Evolutionary conservation across 1,140 invertebrate genomes (phyloP).

Genomic region (Ectropis grisescens): DNA sequence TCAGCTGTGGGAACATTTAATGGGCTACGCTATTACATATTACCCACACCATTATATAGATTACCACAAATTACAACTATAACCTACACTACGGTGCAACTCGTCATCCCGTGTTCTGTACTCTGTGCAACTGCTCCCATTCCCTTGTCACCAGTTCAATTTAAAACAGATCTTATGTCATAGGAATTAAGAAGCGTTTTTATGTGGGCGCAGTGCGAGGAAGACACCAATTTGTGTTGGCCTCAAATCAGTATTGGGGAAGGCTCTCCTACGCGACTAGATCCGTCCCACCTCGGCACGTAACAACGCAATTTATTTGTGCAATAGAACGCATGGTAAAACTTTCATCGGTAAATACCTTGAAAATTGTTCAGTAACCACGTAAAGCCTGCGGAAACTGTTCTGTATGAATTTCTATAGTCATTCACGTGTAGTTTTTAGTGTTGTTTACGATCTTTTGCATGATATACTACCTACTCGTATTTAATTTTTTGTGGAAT

Average conservation of each 20-base stretch:
- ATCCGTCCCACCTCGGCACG: constrained; percentile 38
- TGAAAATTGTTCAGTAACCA: no score
- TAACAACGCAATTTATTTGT: constrained; percentile 32
- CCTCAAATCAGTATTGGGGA: constrained; percentile 64
- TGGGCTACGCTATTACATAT: no score
- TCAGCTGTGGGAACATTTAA: no score
- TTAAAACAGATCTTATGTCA: constrained; percentile 37
- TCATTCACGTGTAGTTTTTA: not conserved
- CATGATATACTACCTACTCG: not conserved
- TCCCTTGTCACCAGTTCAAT: constrained; percentile 28
- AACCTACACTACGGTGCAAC: constrained; percentile 12
- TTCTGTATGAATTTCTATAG: no score
- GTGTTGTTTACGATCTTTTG: not conserved
- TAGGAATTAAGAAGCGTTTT: constrained; percentile 47
- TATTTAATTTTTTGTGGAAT: no score
- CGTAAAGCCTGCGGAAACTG: no score
- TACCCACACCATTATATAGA: no score
- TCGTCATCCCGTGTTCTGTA: constrained; percentile 38
- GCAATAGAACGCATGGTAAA: constrained; percentile 9
- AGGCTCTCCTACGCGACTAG: constrained; percentile 48
- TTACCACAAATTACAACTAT: no score
- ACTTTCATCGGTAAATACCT: no score
- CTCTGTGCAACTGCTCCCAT: constrained; percentile 24
- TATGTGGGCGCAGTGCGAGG: constrained; percentile 30
- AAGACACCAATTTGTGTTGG: constrained; percentile 60